A percentile compares a stretch with the other conserved stretches of the same genome.
Conservation (phyloP, 2,797 vertebrate species). For the Anableps anableps region DNA sequence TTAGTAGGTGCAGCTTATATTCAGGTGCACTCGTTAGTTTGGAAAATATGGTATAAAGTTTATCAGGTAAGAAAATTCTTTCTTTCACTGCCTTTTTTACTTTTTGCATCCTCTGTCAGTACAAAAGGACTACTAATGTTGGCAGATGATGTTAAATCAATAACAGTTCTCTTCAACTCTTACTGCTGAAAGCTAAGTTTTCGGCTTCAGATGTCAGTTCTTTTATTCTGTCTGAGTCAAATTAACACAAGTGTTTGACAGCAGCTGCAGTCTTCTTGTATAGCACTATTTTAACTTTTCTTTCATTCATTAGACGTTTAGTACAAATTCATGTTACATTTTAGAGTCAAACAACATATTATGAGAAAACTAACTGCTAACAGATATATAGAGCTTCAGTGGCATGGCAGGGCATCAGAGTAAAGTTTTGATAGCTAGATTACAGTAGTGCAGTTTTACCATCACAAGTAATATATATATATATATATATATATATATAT, state of each 20-base stretch:
- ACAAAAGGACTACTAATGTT: background rate
- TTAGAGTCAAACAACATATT: background rate
- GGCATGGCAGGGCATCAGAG: background rate
- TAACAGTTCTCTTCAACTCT: background rate
- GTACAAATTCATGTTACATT: background rate
- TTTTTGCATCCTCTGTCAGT: background rate
- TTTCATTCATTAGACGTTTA: background rate
- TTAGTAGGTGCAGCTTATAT: too few relatives aligned
- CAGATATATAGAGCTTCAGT: background rate
- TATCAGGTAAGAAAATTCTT: background rate
- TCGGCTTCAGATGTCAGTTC: background rate
- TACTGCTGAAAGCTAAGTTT: background rate
- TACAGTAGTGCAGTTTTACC: background rate
- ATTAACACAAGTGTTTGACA: background rate
- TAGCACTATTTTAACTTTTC: background rate
- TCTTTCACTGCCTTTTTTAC: background rate
- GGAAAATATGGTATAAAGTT: too few relatives aligned
- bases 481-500: background rate
- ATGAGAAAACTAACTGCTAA: background rate
- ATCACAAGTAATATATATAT: background rate
- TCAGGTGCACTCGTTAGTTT: too few relatives aligned
- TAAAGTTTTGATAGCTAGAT: background rate
- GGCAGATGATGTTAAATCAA: background rate
- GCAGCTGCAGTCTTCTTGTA: background rate
- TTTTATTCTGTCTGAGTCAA: background rate